A percentile compares a stretch with the other conserved stretches of the same genome.
Conservation (phyloP, 1,140 invertebrate species). For the Uloborus diversus region DNA sequence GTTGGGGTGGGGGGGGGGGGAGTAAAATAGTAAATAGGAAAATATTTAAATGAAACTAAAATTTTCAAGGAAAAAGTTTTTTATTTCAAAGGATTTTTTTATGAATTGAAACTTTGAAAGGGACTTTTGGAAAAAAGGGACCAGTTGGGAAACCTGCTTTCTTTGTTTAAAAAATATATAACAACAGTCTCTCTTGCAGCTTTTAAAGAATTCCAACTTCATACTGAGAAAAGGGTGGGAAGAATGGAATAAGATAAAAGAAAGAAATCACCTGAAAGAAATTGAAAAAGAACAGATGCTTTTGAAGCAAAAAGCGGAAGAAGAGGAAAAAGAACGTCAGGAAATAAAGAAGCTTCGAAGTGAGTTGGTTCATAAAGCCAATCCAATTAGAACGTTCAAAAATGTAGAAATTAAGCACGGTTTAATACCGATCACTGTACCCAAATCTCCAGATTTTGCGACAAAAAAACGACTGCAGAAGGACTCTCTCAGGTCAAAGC, state of each 20-base stretch:
- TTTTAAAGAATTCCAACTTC: slow-evolving; percentile 16
- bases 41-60: no score
- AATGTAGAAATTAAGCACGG: slow-evolving; percentile 64
- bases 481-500: no score
- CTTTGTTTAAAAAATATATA: no score
- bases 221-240: slow-evolving; percentile 29
- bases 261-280: slow-evolving; percentile 1
- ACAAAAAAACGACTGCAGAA: slow-evolving; percentile 46
- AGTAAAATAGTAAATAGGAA: no score
- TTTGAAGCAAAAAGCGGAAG: slow-evolving; percentile 28
- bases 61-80: no score
- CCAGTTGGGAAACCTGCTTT: no score
- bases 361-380: slow-evolving; percentile 66
- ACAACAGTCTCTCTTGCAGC: no score
- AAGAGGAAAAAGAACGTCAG: slow-evolving; percentile 62
- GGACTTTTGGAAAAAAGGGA: no score
- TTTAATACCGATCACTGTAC: slow-evolving; percentile 64
- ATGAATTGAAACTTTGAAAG: no score
- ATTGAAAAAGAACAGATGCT: slow-evolving; percentile 1
- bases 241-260: slow-evolving; percentile 2
- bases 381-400: slow-evolving; percentile 65
- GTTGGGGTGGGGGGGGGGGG: no score
- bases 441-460: slow-evolving; percentile 65
- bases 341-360: slow-evolving; percentile 62
- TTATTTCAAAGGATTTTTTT: no score